Evolutionary conservation across 2,797 vertebrate genomes (phyloP).

Genomic region (Hydrolagus colliei): DNA sequence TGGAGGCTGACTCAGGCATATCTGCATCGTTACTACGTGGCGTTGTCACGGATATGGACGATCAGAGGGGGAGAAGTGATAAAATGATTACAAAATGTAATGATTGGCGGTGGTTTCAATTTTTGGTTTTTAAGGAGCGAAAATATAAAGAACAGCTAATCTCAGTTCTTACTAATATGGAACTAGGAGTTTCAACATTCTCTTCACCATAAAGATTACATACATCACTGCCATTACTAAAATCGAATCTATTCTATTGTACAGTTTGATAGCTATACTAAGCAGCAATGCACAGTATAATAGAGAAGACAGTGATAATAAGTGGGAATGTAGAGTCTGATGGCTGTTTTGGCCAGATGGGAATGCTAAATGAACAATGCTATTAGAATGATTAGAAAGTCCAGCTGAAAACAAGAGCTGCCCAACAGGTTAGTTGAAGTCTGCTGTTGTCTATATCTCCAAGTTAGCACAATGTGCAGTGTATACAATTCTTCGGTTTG

Average conservation of each 20-base stretch:
- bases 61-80: constrained; percentile 50
- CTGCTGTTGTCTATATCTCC: not conserved
- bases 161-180: not conserved
- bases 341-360: not conserved
- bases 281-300: no score
- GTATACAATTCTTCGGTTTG: not conserved
- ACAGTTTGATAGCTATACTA: not conserved
- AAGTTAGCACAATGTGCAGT: not conserved
- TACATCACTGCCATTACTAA: not conserved
- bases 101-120: not conserved
- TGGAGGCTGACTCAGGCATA: constrained; percentile 61
- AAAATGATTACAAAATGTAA: constrained; percentile 27
- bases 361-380: not conserved
- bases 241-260: not conserved
- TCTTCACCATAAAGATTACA: not conserved
- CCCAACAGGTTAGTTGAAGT: no score
- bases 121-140: not conserved
- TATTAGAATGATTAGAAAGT: no score
- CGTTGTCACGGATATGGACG: constrained; percentile 49
- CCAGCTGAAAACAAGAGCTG: no score
- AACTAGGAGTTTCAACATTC: not conserved
- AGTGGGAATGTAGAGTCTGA: not conserved
- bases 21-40: constrained; percentile 67
- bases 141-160: not conserved
- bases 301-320: no score